Conservation (phyloP, 2,888 invertebrate species). For the Trichopoda pennipes region DNA sequence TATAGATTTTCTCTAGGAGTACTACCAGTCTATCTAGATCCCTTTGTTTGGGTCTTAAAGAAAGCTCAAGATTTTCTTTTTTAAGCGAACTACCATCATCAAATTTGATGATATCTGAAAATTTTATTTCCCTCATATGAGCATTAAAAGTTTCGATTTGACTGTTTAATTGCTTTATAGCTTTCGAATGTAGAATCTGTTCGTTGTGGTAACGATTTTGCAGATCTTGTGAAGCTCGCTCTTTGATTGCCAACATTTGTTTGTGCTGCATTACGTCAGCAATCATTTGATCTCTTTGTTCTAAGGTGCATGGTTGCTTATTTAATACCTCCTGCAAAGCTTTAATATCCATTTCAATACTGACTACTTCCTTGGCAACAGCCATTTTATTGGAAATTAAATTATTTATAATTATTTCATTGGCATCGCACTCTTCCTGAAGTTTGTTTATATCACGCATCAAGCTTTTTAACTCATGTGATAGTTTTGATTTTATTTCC, state of each 20-base stretch:
- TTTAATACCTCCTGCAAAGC: conserved; percentile 68
- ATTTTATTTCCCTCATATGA: conserved; percentile 71
- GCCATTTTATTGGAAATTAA: conserved; percentile 20
- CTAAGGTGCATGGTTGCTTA: conserved; percentile 69
- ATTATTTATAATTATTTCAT: conserved; percentile 41
- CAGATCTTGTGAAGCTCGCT: conserved; percentile 72
- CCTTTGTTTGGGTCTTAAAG: conserved; percentile 68
- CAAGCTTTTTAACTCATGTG: conserved; percentile 69
- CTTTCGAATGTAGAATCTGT: conserved; percentile 74
- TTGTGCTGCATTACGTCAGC: conserved; percentile 71
- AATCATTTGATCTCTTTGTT: conserved; percentile 72
- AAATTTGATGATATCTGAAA: conserved; percentile 65
- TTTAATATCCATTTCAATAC: conserved; percentile 66
- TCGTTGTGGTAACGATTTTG: conserved; percentile 73
- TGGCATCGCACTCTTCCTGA: conserved; percentile 37
- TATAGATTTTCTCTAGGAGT: conserved; percentile 39
- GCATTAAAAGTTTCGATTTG: conserved; percentile 72
- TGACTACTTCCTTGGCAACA: conserved; percentile 50
- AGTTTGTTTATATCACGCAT: conserved; percentile 31
- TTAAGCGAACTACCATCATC: conserved; percentile 58
- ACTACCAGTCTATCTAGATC: conserved; percentile 61
- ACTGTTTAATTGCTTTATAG: conserved; percentile 74
- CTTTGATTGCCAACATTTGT: conserved; percentile 72
- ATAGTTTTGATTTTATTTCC: conserved; percentile 62
- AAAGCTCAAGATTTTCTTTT: conserved; percentile 69